These are phyloP conservation scores for Apostichopus leukothele DNA, from an alignment of 53 echinoderm and acorn worm genomes.

Conservation along the genomic window DNA sequence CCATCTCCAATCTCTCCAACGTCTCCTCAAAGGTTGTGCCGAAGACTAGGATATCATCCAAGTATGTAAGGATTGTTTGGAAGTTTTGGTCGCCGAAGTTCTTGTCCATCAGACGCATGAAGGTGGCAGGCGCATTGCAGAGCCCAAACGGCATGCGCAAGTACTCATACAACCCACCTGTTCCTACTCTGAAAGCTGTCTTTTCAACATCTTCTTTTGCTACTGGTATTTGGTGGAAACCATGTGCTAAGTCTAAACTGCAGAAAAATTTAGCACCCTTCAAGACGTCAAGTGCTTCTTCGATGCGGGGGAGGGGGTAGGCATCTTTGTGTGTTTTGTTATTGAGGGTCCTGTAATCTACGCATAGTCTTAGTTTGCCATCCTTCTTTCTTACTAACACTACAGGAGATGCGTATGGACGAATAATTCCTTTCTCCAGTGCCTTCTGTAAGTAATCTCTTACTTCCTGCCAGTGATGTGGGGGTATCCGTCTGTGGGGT, in stretches of 20 bases:
- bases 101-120: conserved; percentile 58
- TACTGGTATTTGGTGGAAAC: conserved; percentile 65
- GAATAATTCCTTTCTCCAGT: conserved; percentile 31
- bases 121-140: no score
- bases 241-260: conserved; percentile 65
- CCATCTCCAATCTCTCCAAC: conserved; percentile 58
- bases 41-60: conserved; percentile 77
- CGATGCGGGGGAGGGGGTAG: conserved; percentile 64
- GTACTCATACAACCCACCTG: no score
- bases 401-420: conserved; percentile 63
- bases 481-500: not conserved
- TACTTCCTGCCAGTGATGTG: conserved; percentile 57
- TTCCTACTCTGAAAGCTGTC: conserved; percentile 51
- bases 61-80: conserved; percentile 47
- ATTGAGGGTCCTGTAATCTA: conserved; percentile 68
- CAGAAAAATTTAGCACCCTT: conserved; percentile 62
- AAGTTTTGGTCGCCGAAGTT: conserved; percentile 71
- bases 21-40: conserved; percentile 61
- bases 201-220: conserved; percentile 64
- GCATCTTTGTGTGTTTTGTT: conserved; percentile 73
- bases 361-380: conserved; percentile 61
- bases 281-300: conserved; percentile 61
- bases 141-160: no score
- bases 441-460: conserved; percentile 44
- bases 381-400: conserved; percentile 69